Evolutionary conservation across 2,888 invertebrate genomes (phyloP), one percentile per base, ranked within the genome.

Genomic region (Lasius fuliginosus): DNA sequence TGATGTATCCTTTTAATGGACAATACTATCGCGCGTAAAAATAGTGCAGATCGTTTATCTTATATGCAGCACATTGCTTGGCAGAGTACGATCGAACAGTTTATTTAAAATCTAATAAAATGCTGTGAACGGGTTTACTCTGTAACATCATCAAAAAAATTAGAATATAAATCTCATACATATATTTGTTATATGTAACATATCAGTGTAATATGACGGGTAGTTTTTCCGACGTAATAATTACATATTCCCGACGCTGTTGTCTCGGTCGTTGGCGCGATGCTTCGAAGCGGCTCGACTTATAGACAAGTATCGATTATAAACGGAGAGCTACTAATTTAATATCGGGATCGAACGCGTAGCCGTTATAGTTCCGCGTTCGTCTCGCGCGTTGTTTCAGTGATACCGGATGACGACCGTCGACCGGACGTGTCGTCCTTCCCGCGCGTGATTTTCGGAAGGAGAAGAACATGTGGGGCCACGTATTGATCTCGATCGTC

Each of bases 301-400:
- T 82, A 36, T 62, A 82, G 85, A 83, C 75, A 46, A 40, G 56
- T 89, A 90, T 90, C 79, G 90, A 90, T 90, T 84, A 60, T 74
- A n/a, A 71, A 79, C 49, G 58, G 68, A 69, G 58, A 73, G 60
- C 85, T 84, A 68, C 92, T 94, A 94, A 94, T 94, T 92, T 90
- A 94, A 94, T 94, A 93, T 94, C 91, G 91, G 89, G 91, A 93
- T 92, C 91, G 90, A 90, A 87, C 68, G 83, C 76, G 82, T 64
- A 74, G 82, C 74, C 53, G 67, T 56, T 65, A 76, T 85, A 87
- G 85, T 83, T 79, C 79, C 87, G 49, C 60, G 36, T 67, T 77
- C 53, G 82, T 68, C 77, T 77, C 81, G 83, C 74, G 71, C 30
- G 77, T 83, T 79, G 83, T 85, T 85, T 83, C 81, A 86, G 71